Evolutionary conservation across 2,888 invertebrate genomes (phyloP), one percentile per base, ranked within the genome.

Genomic region (Nomada fucata): DNA sequence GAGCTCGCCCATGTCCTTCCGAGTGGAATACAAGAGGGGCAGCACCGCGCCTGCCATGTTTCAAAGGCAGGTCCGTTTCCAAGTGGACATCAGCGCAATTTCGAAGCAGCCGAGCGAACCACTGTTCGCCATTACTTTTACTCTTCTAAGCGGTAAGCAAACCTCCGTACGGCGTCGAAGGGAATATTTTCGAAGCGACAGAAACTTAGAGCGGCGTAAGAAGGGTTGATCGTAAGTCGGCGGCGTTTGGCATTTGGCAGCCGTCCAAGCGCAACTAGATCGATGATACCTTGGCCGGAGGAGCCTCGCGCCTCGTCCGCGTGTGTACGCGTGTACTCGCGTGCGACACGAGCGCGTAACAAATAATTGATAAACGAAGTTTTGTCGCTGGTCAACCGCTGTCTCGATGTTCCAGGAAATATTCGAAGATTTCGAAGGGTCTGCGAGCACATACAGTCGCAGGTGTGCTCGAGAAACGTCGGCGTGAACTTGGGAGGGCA

Each of bases 1-100:
- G n/a, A 96, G 98, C 47, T 98, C 98, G 84, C 99, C 99, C 67
- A 98, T 98, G 96, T 98, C 99, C 53, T 99, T 99, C 95, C 96
- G 98, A 73, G 99, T 99, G 78, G 99, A 99, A 94, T 99, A 99
- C 94, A 98, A 98, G 93, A 95, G 99, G 67, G 98, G 97, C 26
- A 97, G 97, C 61, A 97, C 98, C 86, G 98, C 98, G 73, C 98
- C 98, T 29, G 98, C 98, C 82, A 98, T 99, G 97, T 99, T 99
- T 94, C 98, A 99, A 91, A 95, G 99, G 88, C 99, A 99, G 94
- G 98, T 99, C 42, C 95, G 98, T 85, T 98, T 99, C 95, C 99
- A 99, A 95, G 97, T 97, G 85, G 97, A 97, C 92, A 97, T 97
- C 87, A 97, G 97, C 81, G 96, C 97, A 61, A 97, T 97, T 92